Conservation (phyloP, 2,888 invertebrate genomes). For the Macrophya alboannulata region DNA sequence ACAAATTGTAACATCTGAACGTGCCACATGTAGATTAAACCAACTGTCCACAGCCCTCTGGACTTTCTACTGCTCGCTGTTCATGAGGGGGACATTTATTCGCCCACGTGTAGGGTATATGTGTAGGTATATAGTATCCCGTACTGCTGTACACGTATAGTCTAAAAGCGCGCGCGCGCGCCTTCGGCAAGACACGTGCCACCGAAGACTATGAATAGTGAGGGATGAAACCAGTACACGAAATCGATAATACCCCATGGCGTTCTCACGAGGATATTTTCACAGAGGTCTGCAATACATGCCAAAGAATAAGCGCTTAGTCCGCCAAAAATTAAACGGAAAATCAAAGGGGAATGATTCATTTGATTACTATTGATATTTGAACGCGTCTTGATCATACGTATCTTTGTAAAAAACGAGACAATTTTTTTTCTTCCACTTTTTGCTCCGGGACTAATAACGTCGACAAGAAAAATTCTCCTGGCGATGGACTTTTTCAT, state of each 20-base stretch:
- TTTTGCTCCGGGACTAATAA: background rate
- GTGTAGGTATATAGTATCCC: background rate
- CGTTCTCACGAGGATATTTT: slow-evolving; percentile 56
- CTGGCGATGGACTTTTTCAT: background rate
- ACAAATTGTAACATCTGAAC: slow-evolving; percentile 70
- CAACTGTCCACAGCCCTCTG: slow-evolving; percentile 63
- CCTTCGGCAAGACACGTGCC: slow-evolving; percentile 72
- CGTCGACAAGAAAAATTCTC: too few relatives aligned
- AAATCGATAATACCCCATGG: slow-evolving; percentile 69
- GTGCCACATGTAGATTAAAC: slow-evolving; percentile 69
- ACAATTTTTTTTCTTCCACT: background rate
- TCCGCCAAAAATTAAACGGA: slow-evolving; percentile 30
- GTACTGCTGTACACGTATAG: background rate
- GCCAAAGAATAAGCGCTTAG: slow-evolving; percentile 48
- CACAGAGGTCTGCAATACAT: slow-evolving; percentile 34
- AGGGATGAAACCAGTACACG: slow-evolving; percentile 69
- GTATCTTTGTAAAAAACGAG: background rate
- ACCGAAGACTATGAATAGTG: slow-evolving; percentile 74
- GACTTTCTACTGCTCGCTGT: slow-evolving; percentile 23
- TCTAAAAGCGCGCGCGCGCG: slow-evolving; percentile 45
- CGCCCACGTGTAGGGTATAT: slow-evolving; percentile 5
- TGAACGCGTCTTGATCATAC: background rate
- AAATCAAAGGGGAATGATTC: slow-evolving; percentile 26
- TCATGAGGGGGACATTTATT: background rate
- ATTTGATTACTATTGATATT: background rate